phyloP scores from a whole-genome alignment of 2,113 vertebrate genomes.

The Anolis carolinensis region DNA sequence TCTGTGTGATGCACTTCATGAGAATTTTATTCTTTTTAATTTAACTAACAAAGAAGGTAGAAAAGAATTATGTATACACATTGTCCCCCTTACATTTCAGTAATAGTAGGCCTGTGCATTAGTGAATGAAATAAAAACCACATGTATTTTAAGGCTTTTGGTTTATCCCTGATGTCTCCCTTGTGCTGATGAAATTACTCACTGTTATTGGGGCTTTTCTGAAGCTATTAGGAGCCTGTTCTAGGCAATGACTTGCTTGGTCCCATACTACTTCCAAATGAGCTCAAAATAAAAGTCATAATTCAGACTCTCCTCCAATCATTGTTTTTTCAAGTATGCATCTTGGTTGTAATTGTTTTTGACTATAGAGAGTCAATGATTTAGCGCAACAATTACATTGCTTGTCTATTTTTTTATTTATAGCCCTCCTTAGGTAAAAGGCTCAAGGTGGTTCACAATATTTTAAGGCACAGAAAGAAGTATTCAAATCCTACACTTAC shows the following conservation, averaged over 20 bases:
- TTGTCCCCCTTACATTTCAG: not conserved
- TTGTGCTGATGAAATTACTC: not conserved
- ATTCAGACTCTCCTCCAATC: not conserved
- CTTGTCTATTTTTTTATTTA: not conserved
- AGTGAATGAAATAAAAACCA: not conserved
- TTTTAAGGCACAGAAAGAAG: not conserved
- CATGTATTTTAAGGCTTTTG: not conserved
- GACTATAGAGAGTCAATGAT: not conserved
- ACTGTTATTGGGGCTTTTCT: not conserved
- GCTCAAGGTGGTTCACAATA: no score
- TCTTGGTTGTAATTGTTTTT: not conserved
- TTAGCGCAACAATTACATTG: not conserved
- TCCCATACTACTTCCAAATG: not conserved
- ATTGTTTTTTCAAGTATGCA: not conserved
- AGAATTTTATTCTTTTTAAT: conserved; percentile 42
- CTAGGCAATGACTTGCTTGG: not conserved
- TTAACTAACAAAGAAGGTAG: conserved; percentile 48
- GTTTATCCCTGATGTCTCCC: not conserved
- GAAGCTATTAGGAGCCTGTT: not conserved
- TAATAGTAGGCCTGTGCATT: not conserved
- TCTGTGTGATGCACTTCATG: conserved; percentile 10
- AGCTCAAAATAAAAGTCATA: not conserved
- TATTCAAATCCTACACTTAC: not conserved
- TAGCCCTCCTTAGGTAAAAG: not conserved
- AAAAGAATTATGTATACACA: not conserved